These are phyloP conservation scores for Chondrilla cf. caribensis DNA, from an alignment of 37 sponge, comb jelly and placozoan genomes.

Conservation along the genomic window DNA sequence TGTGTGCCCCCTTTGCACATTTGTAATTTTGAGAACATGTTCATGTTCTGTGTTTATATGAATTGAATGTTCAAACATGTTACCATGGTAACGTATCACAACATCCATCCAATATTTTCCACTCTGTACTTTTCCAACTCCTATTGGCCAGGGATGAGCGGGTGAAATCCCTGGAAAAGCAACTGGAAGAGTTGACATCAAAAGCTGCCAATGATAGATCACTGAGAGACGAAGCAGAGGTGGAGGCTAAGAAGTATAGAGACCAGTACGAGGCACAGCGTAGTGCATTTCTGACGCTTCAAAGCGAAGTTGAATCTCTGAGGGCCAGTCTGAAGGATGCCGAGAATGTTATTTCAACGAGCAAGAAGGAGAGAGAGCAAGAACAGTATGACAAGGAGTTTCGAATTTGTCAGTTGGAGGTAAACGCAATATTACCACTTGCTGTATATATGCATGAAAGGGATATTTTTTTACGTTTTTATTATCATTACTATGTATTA, in stretches of 20 bases:
- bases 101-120: too few relatives aligned
- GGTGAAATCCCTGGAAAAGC: slow-evolving; percentile 27
- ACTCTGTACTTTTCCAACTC: too few relatives aligned
- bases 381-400: not conserved
- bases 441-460: not conserved
- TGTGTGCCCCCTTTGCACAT: too few relatives aligned
- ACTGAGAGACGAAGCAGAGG: not conserved
- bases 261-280: not conserved
- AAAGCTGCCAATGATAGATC: not conserved
- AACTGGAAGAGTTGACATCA: slow-evolving; percentile 38
- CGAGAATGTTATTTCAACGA: not conserved
- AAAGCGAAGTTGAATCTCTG: not conserved
- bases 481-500: too few relatives aligned
- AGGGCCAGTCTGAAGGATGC: not conserved
- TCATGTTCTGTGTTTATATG: too few relatives aligned
- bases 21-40: too few relatives aligned
- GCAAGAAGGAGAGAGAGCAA: not conserved
- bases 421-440: not conserved
- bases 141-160: slow-evolving; percentile 31
- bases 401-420: slow-evolving; percentile 5
- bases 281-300: not conserved
- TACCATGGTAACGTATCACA: too few relatives aligned
- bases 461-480: not conserved
- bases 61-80: too few relatives aligned
- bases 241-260: not conserved